Evolutionary conservation across 2,888 invertebrate species (phyloP), one percentile per base, ranked within the genome.

Genomic region (Torymus tubicola): DNA sequence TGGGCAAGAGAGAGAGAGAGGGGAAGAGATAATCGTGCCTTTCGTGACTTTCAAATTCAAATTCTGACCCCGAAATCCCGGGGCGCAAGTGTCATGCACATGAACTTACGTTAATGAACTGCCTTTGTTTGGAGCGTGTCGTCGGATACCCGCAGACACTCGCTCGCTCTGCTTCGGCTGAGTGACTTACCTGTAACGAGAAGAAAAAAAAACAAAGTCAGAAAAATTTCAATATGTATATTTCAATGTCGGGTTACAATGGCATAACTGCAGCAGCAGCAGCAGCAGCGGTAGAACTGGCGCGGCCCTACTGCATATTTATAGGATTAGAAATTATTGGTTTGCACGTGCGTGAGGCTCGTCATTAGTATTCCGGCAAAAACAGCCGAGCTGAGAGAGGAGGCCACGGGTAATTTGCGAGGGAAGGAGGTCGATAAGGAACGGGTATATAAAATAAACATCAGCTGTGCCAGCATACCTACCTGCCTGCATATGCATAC

Each of bases 1-100:
- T 42, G 42, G 42, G 0, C 8, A 8, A 42, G 42, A 42, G 42
- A 31, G 31, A 31, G 31, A 5, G 0, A 31, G 31, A 31, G 31
- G 4, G 31, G 3, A 1, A 31, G 31, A 72, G 72, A 58, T 73
- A 72, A 64, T 77, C 73, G 72, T 67, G 74, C 42, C 63, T 42
- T 63, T 79, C 80, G 82, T 80, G 82, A 82, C 78, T 82, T 12
- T 21, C 64, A 16, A 72, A 78, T 82, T 80, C 78, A 82, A 80
- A 82, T 80, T 77, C 75, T 75, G 80, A 75, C 75, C 82, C 71
- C 82, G 77, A 80, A 82, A 80, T 63, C 50, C 63, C n/a, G 8
- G 10, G 65, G n/a, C 42, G 71, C 79, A 70, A 72, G 72, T 76
- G 71, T 81, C 76, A 64, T 67, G 79, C 75, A 50, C 79, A 55